Evolutionary conservation across 1,140 invertebrate genomes (phyloP).

Genomic region (Sitobion miscanthi): DNA sequence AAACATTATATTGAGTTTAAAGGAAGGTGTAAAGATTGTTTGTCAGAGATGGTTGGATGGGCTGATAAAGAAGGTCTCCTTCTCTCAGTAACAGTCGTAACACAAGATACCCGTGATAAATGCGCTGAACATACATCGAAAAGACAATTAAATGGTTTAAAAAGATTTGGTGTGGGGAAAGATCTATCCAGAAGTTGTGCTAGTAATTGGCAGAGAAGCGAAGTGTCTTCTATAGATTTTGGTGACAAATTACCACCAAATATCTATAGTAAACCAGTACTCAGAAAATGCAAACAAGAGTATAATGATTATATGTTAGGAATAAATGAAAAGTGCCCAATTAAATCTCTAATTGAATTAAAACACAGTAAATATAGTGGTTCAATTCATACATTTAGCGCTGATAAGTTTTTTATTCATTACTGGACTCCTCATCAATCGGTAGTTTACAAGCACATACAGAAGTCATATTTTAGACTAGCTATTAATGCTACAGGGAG

Average conservation of each 20-base stretch:
- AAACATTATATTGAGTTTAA: not conserved
- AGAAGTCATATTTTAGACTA: not conserved
- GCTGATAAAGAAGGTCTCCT: not conserved
- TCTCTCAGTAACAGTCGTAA: not conserved
- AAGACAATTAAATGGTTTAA: not conserved
- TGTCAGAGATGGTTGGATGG: not conserved
- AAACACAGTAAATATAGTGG: conserved; percentile 23
- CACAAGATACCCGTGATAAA: not conserved
- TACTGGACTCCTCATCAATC: conserved; percentile 26
- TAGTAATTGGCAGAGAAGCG: not conserved
- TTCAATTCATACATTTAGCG: not conserved
- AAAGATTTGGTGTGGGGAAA: not conserved
- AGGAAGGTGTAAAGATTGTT: conserved; percentile 15
- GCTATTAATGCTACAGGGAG: not conserved
- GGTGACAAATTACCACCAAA: conserved; percentile 32
- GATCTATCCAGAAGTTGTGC: not conserved
- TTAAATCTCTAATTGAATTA: conserved; percentile 17
- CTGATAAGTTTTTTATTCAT: conserved; percentile 7
- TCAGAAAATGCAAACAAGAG: not conserved
- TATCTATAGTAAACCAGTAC: not conserved
- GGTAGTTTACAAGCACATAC: not conserved
- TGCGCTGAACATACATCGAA: not conserved
- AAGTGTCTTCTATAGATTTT: not conserved
- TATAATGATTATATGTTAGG: not conserved
- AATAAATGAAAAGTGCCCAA: conserved; percentile 8